Evolutionary conservation across 2,113 vertebrate species (phyloP), one percentile per base, ranked within the genome.

Genomic region (Neofelis nebulosa): DNA sequence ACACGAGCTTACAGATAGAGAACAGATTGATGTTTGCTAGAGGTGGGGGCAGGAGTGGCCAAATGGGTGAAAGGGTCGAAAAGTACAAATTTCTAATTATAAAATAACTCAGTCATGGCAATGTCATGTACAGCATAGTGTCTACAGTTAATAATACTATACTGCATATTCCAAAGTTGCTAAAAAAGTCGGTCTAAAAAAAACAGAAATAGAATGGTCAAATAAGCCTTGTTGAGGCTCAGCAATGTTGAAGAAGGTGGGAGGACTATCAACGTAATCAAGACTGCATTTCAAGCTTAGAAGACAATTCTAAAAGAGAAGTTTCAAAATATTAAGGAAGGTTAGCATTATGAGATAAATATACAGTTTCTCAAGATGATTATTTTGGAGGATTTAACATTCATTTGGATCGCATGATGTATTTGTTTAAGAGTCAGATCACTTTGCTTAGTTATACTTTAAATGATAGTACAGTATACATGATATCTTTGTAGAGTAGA

Each of bases 371-470:
- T 29, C 31, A 82, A 85, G 14, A 91, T 61, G 18, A 63, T 66
- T 78, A 78, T 27, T 48, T 83, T 83, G 38, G 78, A 83, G 18
- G 15, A 73, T 33, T 76, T 85, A 80, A 80, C 31, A 80, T 80
- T 79, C 21, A 96, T 71, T 85, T 86, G 36, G 55, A 50, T 74
- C 66, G 25, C 7, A 91, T 57, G 25, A 50, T 57, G 66, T 50
- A 57, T 25, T 74, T 86, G 16, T 85, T 91, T 87, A 74, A 81
- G 63, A 76, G 25, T 87, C 29, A 95, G 96, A 89, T 88, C 27
- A 45, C 10, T 76, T 86, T 52, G 71, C 69, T 86, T 52, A 78
- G 11, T 36, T 45, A 91, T 65, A 94, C 18, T 84, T 84, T 65
- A 45, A 74, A 48, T 45, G 14, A 76, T 29, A 48, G 38, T 76